Evolutionary conservation across 1,140 invertebrate genomes (phyloP).

Genomic region (Diachasmimorpha longicaudata): DNA sequence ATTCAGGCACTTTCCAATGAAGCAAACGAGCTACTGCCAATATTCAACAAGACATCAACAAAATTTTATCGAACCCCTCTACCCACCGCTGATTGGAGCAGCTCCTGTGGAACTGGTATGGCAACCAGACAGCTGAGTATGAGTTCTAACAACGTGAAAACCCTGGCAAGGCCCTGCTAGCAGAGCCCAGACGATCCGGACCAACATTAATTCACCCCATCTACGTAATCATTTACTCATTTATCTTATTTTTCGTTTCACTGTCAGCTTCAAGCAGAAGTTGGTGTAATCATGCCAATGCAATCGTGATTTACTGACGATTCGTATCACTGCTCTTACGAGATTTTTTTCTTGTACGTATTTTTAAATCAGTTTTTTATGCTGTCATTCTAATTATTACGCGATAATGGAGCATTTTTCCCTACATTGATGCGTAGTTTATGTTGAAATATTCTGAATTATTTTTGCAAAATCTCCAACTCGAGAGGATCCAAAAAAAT

Average conservation of each 20-base stretch:
- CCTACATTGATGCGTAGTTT: background rate
- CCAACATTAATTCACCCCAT: background rate
- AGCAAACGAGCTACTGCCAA: constrained; percentile 93
- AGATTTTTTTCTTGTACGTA: too few relatives aligned
- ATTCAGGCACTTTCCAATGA: constrained; percentile 88
- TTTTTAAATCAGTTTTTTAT: too few relatives aligned
- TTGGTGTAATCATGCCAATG: too few relatives aligned
- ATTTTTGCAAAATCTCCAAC: background rate
- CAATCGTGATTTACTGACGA: too few relatives aligned
- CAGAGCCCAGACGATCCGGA: background rate
- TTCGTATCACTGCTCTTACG: too few relatives aligned
- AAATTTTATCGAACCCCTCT: constrained; percentile 85
- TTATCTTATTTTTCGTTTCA: background rate
- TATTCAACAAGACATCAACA: constrained; percentile 95
- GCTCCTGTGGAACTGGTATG: constrained; percentile 60
- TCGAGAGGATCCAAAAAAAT: background rate
- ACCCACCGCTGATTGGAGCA: constrained; percentile 88
- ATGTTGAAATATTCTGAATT: background rate
- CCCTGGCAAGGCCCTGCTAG: background rate
- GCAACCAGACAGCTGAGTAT: constrained; percentile 52
- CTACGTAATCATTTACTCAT: background rate
- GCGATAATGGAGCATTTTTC: background rate
- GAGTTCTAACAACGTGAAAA: constrained; percentile 39
- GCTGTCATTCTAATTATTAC: background rate
- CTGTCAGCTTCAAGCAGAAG: background rate